Base-by-base conservation (phyloP, 2,888 invertebrate species). In the Athalia cordata region DNA sequence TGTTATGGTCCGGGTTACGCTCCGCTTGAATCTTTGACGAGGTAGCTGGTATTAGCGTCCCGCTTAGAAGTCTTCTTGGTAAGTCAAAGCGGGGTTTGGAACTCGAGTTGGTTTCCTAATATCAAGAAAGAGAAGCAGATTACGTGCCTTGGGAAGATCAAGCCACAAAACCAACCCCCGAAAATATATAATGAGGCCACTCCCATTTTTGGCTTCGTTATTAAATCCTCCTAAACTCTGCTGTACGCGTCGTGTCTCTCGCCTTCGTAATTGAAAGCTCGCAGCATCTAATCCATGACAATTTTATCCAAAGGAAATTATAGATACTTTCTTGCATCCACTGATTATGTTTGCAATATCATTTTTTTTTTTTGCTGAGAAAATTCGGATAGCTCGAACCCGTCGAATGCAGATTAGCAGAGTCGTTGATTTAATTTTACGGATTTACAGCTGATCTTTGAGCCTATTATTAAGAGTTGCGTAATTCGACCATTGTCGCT, bases 21-120 rank as follows among this genome's bases (percentile, higher is more conserved):
- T 15, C 52, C 50, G 50, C 47, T 29, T 68, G 68, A 68, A 68
- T 68, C 52, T 68, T 68, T 68, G 52, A 68, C 68, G 55, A 68
- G 68, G 29, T 43, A 11, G n/a, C 13, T n/a, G 29, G 68, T n/a
- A 68, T 68, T n/a, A 68, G 55, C 68, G 68, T 29, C 68, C 68
- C 68, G 29, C 6, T 55, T 43, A 11, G 43, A 55, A 47, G 43
- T 68, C 11, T 55, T 68, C 29, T 29, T 9, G 52, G 55, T 68
- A 52, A 55, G 52, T n/a, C 5, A 55, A 52, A 52, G 52, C 68
- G n/a, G 11, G 52, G 11, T 29, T 68, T 68, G 68, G 29, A 52
- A 50, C 67, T 43, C 50, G 5, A 4, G 4, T n/a, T 13, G 68
- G 68, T 55, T 67, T 52, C 4, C 68, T 9, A 55, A 43, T 68